Evolutionary conservation across 2,113 vertebrate species (phyloP), one percentile per base, ranked within the genome.

Genomic region (Cyanoderma ruficeps): DNA sequence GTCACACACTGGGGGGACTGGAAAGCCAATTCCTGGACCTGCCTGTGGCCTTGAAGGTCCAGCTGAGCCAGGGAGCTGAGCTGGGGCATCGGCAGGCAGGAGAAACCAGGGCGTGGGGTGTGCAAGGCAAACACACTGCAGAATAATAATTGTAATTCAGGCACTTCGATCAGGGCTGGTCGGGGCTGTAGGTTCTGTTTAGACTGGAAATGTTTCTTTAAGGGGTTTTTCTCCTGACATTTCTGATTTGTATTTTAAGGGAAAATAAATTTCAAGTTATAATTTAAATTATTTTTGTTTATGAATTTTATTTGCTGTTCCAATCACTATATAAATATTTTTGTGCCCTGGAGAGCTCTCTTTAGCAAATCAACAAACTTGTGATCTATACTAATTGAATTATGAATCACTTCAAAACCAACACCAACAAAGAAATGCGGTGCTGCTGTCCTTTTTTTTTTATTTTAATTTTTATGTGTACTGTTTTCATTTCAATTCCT

Each of bases 401-500:
- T 77, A 89, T 33, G 60, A 92, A 81, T 86, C 6, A 61, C 93
- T 88, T 91, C 61, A 78, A 84, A 95, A 81, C 10, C 24, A 87
- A 7, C 24, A 39, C 4, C 44, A 77, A 49, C 53, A 49, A 55
- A 78, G n/a, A 70, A 80, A 49, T 15, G 42, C 14, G 10, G 21
- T 15, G 56, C 57, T 69, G 4, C 46, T 78, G 21, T 24, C 27
- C 33, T 74, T 91, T 70, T 12, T 33, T 77, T 77, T 55, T 33
- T 42, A 37, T 35, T 94, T 86, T 72, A 42, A 50, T 64, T 78
- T 65, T 72, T 44, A 39, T 63, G 9, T 42, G 21, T 63, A 56
- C 35, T 67, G 12, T 89, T 96, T 92, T 93, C 3, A 28, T 94
- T 96, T 95, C 41, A 93, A 77, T 96, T 93, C 56, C 39, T 71